Percentiles rank a stretch among this genome's conserved stretches.
Evolutionary conservation across 1,140 invertebrate genomes (phyloP).

Genomic region (Forficula auricularia): DNA sequence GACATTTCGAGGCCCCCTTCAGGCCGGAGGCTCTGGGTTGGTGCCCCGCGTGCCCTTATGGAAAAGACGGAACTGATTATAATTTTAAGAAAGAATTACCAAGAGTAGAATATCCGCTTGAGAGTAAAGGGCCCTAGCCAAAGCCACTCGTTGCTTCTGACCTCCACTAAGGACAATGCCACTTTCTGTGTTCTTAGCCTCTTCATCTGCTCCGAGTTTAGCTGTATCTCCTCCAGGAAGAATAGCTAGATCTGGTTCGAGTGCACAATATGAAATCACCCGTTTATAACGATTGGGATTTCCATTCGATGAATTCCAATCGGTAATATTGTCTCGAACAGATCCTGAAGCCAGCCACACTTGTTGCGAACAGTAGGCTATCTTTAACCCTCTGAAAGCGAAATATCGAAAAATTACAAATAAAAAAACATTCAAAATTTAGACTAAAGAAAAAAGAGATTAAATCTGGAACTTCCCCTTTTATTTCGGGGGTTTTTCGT

Average conservation of each 20-base stretch:
- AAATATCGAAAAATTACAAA: too few relatives aligned
- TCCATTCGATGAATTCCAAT: too few relatives aligned
- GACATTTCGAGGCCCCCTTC: too few relatives aligned
- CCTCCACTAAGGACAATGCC: constrained; percentile 61
- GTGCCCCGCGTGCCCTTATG: too few relatives aligned
- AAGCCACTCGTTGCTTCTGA: constrained; percentile 58
- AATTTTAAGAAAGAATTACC: too few relatives aligned
- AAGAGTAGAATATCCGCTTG: constrained; percentile 46
- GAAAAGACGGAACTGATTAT: too few relatives aligned
- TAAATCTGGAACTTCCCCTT: too few relatives aligned
- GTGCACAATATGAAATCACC: constrained; percentile 47
- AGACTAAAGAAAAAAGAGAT: too few relatives aligned
- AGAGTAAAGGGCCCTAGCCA: constrained; percentile 63
- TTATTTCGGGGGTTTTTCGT: too few relatives aligned
- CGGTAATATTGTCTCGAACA: constrained; percentile 54
- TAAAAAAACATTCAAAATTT: too few relatives aligned
- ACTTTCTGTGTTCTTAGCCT: constrained; percentile 51
- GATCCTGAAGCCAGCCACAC: constrained; percentile 70
- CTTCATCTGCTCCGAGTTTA: constrained; percentile 41
- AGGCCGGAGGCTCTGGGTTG: too few relatives aligned
- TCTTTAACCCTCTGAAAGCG: constrained; percentile 31
- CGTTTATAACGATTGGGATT: constrained; percentile 39
- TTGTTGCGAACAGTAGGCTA: constrained; percentile 63
- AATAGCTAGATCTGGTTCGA: constrained; percentile 49
- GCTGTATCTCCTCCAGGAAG: constrained; percentile 44